phyloP scores from a whole-genome alignment of 2,888 invertebrate genomes.

The Sinelater perroti region DNA sequence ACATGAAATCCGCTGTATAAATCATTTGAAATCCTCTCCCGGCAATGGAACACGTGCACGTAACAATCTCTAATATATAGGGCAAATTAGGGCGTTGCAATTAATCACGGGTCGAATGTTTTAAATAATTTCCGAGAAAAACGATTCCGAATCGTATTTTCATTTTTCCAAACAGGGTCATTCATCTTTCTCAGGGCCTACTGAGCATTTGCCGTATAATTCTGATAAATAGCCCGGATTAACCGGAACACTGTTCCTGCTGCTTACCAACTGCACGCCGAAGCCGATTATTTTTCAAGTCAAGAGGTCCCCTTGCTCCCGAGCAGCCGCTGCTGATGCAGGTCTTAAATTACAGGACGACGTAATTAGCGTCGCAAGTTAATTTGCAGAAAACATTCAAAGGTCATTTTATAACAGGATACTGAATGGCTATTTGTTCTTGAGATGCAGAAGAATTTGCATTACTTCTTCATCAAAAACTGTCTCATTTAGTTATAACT shows the following conservation, averaged over 20 bases:
- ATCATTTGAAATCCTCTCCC: constrained; percentile 46
- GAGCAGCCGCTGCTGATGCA: not conserved
- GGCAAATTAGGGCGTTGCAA: constrained; percentile 46
- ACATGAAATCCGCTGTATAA: constrained; percentile 47
- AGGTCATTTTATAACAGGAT: too few species aligned
- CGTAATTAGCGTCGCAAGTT: too few species aligned
- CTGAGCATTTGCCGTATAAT: constrained; percentile 45
- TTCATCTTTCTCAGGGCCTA: constrained; percentile 53
- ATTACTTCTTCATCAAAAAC: too few species aligned
- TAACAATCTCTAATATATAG: constrained; percentile 45
- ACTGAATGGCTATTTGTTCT: too few species aligned
- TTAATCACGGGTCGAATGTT: constrained; percentile 50
- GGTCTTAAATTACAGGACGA: too few species aligned
- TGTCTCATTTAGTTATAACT: too few species aligned
- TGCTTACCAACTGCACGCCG: constrained; percentile 21
- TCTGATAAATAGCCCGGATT: constrained; percentile 50
- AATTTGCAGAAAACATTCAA: too few species aligned
- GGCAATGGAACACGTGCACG: constrained; percentile 43
- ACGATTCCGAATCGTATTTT: constrained; percentile 55
- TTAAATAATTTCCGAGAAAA: constrained; percentile 56
- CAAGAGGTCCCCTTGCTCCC: constrained; percentile 10
- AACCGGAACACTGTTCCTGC: constrained; percentile 30
- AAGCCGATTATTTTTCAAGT: constrained; percentile 18
- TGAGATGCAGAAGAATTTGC: too few species aligned
- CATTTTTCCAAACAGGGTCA: constrained; percentile 54